Percentiles rank a stretch among this genome's conserved stretches.
Evolutionary conservation across 1,140 invertebrate genomes (phyloP).

Genomic region (Drosophila willistoni): DNA sequence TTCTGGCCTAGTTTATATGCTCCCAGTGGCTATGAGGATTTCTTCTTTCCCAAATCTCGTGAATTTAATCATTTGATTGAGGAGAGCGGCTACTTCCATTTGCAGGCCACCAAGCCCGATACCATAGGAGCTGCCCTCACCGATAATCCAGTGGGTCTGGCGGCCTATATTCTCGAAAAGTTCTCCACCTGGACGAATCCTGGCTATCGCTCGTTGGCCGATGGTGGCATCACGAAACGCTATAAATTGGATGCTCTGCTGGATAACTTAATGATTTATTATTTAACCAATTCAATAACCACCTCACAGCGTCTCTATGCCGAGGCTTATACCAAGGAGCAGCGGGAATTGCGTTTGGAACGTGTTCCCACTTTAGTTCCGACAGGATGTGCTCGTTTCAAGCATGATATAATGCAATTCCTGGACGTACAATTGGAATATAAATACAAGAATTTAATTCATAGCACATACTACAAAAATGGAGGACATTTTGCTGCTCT

Average conservation of each 20-base stretch:
- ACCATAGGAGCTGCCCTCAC: constrained; percentile 88
- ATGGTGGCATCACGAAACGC: constrained; percentile 88
- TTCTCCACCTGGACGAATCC: constrained; percentile 90
- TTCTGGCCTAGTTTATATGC: constrained; percentile 85
- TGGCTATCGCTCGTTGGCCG: constrained; percentile 84
- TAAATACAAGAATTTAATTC: constrained; percentile 87
- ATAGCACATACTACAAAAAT: constrained; percentile 85
- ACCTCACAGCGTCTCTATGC: constrained; percentile 90
- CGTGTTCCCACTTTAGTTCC: constrained; percentile 87
- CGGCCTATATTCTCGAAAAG: constrained; percentile 94
- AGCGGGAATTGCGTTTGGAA: constrained; percentile 83
- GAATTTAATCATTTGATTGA: constrained; percentile 84
- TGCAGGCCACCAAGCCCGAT: constrained; percentile 96
- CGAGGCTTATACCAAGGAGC: constrained; percentile 85
- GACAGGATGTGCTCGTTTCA: constrained; percentile 87
- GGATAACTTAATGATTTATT: constrained; percentile 96
- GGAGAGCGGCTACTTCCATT: constrained; percentile 92
- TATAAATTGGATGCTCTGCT: constrained; percentile 90
- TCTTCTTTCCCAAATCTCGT: constrained; percentile 87
- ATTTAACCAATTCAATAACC: constrained; percentile 90
- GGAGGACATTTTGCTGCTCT: constrained; percentile 95
- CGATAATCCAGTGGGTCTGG: constrained; percentile 89
- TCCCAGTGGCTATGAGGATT: constrained; percentile 84
- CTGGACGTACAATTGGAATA: constrained; percentile 86
- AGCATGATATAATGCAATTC: constrained; percentile 85